Percentiles rank a stretch among this genome's conserved stretches.
Conservation (phyloP, 1,140 invertebrate species). For the Drosophila paulistorum region DNA sequence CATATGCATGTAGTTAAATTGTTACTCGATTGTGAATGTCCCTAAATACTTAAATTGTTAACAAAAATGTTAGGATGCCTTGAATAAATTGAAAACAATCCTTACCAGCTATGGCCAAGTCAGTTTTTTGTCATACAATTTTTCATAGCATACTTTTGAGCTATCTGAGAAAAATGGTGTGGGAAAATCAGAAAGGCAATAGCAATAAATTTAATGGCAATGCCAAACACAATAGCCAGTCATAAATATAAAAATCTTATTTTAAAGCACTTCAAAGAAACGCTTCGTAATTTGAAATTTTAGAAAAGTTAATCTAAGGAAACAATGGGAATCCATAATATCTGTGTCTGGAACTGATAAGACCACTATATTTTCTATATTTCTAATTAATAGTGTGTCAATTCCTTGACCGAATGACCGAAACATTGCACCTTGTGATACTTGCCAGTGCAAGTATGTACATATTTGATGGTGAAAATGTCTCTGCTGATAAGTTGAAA, state of each 20-base stretch:
- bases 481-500: neutral
- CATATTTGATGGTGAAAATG: neutral
- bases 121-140: neutral
- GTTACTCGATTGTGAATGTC: too few species aligned
- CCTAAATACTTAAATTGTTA: too few species aligned
- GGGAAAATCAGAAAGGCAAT: conserved; percentile 2
- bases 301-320: neutral
- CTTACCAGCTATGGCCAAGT: too few species aligned
- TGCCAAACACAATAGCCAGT: neutral
- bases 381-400: neutral
- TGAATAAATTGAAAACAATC: too few species aligned
- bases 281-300: neutral
- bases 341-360: conserved; percentile 1
- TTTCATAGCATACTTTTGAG: neutral
- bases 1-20: too few species aligned
- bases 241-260: conserved; percentile 4
- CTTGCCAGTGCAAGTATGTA: neutral
- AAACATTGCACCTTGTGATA: conserved; percentile 7
- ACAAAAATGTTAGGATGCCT: too few species aligned
- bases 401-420: neutral
- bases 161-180: neutral
- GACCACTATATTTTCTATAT: neutral
- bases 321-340: neutral
- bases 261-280: conserved; percentile 1
- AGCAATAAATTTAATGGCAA: neutral